These are phyloP conservation scores for Griposia aprilina DNA, from an alignment of 2,888 invertebrate genomes.

Conservation along the genomic window DNA sequence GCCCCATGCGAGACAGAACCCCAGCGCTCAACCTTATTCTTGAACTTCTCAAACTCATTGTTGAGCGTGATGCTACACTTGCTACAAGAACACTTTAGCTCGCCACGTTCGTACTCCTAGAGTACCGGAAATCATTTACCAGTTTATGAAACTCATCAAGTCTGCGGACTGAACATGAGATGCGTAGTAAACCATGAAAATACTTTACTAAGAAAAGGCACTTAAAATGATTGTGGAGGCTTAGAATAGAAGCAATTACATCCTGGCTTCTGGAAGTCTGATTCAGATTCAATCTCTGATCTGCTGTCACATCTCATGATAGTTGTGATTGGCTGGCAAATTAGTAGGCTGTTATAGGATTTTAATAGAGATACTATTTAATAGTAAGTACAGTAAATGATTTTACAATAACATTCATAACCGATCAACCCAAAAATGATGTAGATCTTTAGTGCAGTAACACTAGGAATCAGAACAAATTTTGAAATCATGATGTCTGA, in stretches of 20 bases:
- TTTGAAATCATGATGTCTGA: neutral
- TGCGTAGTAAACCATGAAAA: neutral
- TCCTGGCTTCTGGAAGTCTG: neutral
- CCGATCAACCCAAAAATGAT: neutral
- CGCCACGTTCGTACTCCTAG: neutral
- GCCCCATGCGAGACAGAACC: too few species aligned
- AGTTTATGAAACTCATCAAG: neutral
- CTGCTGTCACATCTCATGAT: neutral
- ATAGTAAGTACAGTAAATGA: neutral
- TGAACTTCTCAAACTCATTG: neutral
- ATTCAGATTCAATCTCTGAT: constrained; percentile 8
- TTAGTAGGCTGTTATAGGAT: neutral
- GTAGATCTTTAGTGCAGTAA: neutral
- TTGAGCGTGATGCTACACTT: neutral
- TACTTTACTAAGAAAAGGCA: neutral
- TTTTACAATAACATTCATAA: neutral
- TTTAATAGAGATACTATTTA: neutral
- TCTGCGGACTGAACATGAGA: neutral
- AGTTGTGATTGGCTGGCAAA: neutral
- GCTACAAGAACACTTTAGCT: neutral
- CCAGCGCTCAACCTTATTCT: too few species aligned
- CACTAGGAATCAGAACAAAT: neutral
- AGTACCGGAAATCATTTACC: neutral
- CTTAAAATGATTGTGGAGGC: neutral
- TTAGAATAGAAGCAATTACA: neutral